Percentiles rank a stretch among this genome's conserved stretches.
These are phyloP conservation scores for Micoletzkya japonica DNA, from an alignment of 2,888 invertebrate genomes.

Conservation along the genomic window DNA sequence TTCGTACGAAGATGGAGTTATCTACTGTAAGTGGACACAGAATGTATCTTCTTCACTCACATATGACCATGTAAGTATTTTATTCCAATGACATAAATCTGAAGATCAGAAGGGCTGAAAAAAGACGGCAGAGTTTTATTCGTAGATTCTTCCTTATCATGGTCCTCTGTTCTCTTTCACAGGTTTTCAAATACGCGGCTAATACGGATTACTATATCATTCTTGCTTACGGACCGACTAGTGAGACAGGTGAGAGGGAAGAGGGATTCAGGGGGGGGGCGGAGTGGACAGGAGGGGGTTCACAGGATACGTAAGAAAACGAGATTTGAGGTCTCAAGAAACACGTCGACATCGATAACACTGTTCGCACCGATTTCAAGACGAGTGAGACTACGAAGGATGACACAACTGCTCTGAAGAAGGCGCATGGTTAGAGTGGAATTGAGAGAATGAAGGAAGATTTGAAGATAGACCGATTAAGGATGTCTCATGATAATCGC, in stretches of 20 bases:
- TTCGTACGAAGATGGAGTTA: slow-evolving; percentile 21
- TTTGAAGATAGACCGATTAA: neutral
- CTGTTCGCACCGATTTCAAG: neutral
- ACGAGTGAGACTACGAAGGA: slow-evolving; percentile 9
- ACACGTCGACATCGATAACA: neutral
- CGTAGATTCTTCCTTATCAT: neutral
- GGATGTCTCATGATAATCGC: slow-evolving; percentile 43
- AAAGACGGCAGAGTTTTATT: no score
- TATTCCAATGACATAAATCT: no score
- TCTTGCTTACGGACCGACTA: slow-evolving; percentile 15
- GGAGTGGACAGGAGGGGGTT: no score
- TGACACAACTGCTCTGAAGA: neutral
- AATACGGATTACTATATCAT: slow-evolving; percentile 8
- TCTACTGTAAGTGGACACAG: slow-evolving; percentile 24
- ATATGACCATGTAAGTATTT: neutral
- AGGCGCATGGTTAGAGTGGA: slow-evolving; percentile 27
- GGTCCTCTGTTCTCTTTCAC: neutral
- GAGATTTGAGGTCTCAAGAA: neutral
- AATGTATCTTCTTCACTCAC: neutral
- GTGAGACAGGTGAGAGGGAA: neutral
- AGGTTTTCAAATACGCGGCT: slow-evolving; percentile 3
- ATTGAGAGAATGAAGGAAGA: no score
- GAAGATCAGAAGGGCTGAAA: no score
- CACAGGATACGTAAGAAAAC: no score
- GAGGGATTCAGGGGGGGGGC: no score